These are phyloP conservation scores for Karalla daura DNA, from an alignment of 2,797 vertebrate genomes.

Conservation along the genomic window DNA sequence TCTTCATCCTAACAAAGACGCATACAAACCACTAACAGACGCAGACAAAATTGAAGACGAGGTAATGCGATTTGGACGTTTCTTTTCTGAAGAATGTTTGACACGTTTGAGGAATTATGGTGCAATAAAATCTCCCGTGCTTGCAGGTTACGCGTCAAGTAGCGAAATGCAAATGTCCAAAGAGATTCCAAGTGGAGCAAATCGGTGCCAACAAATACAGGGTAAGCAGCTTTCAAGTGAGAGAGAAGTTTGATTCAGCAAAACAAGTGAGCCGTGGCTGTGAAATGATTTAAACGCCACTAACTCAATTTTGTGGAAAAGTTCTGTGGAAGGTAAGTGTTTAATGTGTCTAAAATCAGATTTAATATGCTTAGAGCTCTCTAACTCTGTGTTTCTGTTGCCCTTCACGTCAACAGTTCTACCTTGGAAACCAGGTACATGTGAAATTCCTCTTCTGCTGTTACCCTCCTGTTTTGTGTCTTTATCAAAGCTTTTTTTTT, in stretches of 20 bases:
- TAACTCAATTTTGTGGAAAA: background rate
- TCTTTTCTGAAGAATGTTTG: too few relatives aligned
- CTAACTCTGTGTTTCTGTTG: slow-evolving; percentile 87
- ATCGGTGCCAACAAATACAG: slow-evolving; percentile 99
- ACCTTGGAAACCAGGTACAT: slow-evolving; percentile 99
- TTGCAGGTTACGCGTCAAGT: slow-evolving; percentile 96
- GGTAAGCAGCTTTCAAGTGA: slow-evolving; percentile 81
- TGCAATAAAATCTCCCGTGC: slow-evolving; percentile 17
- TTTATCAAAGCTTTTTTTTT: slow-evolving; percentile 71
- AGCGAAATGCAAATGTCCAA: slow-evolving; percentile 99
- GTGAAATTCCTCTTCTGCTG: slow-evolving; percentile 74
- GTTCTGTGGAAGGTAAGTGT: slow-evolving; percentile 37
- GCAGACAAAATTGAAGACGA: slow-evolving; percentile 99
- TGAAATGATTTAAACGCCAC: background rate
- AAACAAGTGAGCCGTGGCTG: background rate
- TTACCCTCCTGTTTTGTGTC: slow-evolving; percentile 60
- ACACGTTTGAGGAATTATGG: background rate
- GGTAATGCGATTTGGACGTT: slow-evolving; percentile 82
- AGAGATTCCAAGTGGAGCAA: slow-evolving; percentile 99
- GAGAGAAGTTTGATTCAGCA: background rate
- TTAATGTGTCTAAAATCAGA: slow-evolving; percentile 3
- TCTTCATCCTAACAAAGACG: slow-evolving; percentile 98
- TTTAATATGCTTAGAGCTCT: slow-evolving; percentile 69
- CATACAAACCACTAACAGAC: slow-evolving; percentile 97
- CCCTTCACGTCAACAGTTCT: slow-evolving; percentile 95